A percentile compares a stretch with the other conserved stretches of the same genome.
Evolutionary conservation across 2,888 invertebrate genomes (phyloP).

Genomic region (Rotaria socialis): DNA sequence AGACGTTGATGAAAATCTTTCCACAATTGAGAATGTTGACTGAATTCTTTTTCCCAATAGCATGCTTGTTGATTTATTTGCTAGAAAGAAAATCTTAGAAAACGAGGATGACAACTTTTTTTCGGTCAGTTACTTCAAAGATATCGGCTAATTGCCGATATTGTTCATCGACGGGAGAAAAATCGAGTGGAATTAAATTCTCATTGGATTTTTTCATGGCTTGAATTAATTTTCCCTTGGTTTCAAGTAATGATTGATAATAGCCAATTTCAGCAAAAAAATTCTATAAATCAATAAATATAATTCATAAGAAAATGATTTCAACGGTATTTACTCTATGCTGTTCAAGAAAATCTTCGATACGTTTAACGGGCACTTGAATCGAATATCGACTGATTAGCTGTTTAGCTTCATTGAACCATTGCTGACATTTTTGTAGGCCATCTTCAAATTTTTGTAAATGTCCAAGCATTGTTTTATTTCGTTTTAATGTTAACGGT

Average conservation of each 20-base stretch:
- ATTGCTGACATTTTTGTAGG: constrained; percentile 36
- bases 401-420: constrained; percentile 42
- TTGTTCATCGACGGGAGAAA: not conserved
- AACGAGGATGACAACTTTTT: not conserved
- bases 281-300: constrained; percentile 17
- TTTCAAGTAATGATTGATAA: not conserved
- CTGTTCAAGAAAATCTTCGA: constrained; percentile 41
- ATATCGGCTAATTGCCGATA: not conserved
- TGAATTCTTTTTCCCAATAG: constrained; percentile 44
- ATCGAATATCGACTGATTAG: constrained; percentile 38
- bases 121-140: not conserved
- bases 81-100: not conserved
- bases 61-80: not conserved
- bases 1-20: constrained; percentile 41
- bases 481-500: not conserved
- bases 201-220: constrained; percentile 8
- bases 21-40: constrained; percentile 39
- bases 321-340: constrained; percentile 29
- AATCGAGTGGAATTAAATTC: not conserved
- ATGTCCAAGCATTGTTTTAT: constrained; percentile 2
- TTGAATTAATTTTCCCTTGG: not conserved
- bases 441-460: constrained; percentile 33
- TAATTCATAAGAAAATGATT: not conserved
- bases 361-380: constrained; percentile 40
- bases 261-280: constrained; percentile 32